Evolutionary conservation across 2,113 vertebrate species (phyloP).

Genomic region (Callopanchax toddi): DNA sequence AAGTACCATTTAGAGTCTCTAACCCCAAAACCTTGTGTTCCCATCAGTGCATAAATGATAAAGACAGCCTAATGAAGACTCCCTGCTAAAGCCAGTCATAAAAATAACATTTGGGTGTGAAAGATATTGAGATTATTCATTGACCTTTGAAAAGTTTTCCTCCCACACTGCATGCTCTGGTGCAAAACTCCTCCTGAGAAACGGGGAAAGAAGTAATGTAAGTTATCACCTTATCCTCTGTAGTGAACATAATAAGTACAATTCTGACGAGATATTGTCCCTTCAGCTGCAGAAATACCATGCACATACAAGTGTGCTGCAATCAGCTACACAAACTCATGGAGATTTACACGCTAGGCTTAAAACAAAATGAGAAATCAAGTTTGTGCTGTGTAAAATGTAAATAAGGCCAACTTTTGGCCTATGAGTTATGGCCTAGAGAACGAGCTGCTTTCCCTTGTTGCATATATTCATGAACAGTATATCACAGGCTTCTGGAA

Average conservation of each 20-base stretch:
- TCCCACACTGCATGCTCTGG: slow-evolving; percentile 35
- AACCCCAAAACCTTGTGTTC: slow-evolving; percentile 75
- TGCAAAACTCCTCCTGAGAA: slow-evolving; percentile 26
- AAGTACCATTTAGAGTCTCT: slow-evolving; percentile 77
- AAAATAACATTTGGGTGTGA: slow-evolving; percentile 78
- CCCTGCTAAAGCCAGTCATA: slow-evolving; percentile 76
- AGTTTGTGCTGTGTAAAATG: slow-evolving; percentile 71
- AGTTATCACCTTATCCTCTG: too few relatives aligned
- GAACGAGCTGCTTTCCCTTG: slow-evolving; percentile 64
- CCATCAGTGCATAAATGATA: slow-evolving; percentile 81
- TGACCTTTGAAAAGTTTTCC: slow-evolving; percentile 63
- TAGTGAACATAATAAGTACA: too few relatives aligned
- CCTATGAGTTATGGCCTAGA: slow-evolving; percentile 78
- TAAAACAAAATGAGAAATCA: slow-evolving; percentile 69
- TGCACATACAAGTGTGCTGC: not conserved
- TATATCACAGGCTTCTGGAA: slow-evolving; percentile 76
- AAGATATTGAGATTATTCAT: slow-evolving; percentile 71
- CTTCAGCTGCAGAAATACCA: not conserved
- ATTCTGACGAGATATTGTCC: not conserved
- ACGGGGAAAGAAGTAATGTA: slow-evolving; percentile 22
- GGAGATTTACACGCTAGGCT: slow-evolving; percentile 64
- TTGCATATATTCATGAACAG: slow-evolving; percentile 81
- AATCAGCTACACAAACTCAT: slow-evolving; percentile 21
- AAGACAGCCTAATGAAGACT: slow-evolving; percentile 81
- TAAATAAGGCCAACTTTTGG: slow-evolving; percentile 80